Evolutionary conservation across 1,140 invertebrate species (phyloP), one percentile per base, ranked within the genome.

Genomic region (Chlorops oryzae): DNA sequence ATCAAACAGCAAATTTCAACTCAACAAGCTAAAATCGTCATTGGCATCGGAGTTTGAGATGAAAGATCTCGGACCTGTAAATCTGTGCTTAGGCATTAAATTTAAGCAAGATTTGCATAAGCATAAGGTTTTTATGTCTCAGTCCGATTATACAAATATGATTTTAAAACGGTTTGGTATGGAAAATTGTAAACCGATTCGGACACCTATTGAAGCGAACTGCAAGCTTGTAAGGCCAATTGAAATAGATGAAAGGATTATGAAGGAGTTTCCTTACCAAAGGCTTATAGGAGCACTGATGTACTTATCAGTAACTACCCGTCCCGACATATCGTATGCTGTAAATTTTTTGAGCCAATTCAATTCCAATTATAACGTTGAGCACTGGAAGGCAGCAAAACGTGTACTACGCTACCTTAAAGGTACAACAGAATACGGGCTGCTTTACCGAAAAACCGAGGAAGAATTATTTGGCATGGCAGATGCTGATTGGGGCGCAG

Each of bases 301-400:
- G 45, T 58, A 51, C 40, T 40, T 58, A 48, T 13, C 55, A 45
- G 50, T 50, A 15, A 50, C 27, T 2, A 59, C 42, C 6, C n/a
- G 76, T 21, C 76, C 75, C 40, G 76, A 78, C 56, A 74, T 78
- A 21, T 51, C 70, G 2, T 76, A 57, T 59, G 59, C 72, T 22
- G 72, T 77, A 0, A 70, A 60, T 53, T 63, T 59, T 27, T 52
- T 76, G 17, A 73, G 71, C 46, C 73, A 75, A 55, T 78, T 74
- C 50, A 70, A 73, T 51, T 63, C 62, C 35, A 62, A 54, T 51
- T 70, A 62, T 50, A 41, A 34, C 22, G 9, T 51, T n/a, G n/a
- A n/a, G n/a, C n/a, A n/a, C n/a, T n/a, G n/a, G n/a, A n/a, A n/a
- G n/a, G n/a, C n/a, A n/a, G n/a, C n/a, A n/a, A n/a, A n/a, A n/a